These are phyloP conservation scores for Acromyrmex heyeri DNA, from an alignment of 1,140 invertebrate genomes.

Conservation along the genomic window DNA sequence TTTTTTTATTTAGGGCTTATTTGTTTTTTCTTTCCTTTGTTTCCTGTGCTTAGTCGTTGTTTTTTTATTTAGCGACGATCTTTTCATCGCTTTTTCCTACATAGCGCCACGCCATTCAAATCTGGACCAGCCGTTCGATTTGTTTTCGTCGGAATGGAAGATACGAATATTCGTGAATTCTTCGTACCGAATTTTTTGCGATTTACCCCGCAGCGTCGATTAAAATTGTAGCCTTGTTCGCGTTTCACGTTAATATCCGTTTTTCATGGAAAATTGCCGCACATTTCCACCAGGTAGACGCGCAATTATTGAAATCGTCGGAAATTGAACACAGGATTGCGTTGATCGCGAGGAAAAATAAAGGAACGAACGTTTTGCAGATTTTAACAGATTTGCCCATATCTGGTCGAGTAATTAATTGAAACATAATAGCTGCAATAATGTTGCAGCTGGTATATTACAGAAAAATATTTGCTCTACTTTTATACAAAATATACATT, in stretches of 20 bases:
- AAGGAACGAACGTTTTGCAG: background rate
- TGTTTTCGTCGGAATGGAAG: conserved; percentile 31
- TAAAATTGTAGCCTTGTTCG: conserved; percentile 13
- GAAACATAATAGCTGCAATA: background rate
- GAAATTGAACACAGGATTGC: conserved; percentile 46
- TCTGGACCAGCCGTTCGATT: background rate
- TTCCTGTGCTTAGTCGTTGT: background rate
- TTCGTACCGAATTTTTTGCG: conserved; percentile 32
- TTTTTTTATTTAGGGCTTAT: conserved; percentile 30
- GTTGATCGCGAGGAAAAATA: background rate
- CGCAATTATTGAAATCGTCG: conserved; percentile 17
- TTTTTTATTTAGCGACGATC: conserved; percentile 11
- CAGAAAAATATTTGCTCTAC: background rate
- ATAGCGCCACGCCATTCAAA: background rate
- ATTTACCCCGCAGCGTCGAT: conserved; percentile 30
- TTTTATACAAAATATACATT: background rate
- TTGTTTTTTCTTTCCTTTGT: background rate
- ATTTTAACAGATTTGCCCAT: background rate
- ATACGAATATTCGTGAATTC: background rate
- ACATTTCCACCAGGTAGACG: conserved; percentile 1
- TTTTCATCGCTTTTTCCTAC: conserved; percentile 35
- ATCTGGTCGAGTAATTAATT: background rate
- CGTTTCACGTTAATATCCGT: conserved; percentile 42
- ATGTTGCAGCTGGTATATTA: background rate
- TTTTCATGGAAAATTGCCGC: conserved; percentile 11